Evolutionary conservation across 2,797 vertebrate genomes (phyloP).

Genomic region (Pteronotus mesoamericanus): DNA sequence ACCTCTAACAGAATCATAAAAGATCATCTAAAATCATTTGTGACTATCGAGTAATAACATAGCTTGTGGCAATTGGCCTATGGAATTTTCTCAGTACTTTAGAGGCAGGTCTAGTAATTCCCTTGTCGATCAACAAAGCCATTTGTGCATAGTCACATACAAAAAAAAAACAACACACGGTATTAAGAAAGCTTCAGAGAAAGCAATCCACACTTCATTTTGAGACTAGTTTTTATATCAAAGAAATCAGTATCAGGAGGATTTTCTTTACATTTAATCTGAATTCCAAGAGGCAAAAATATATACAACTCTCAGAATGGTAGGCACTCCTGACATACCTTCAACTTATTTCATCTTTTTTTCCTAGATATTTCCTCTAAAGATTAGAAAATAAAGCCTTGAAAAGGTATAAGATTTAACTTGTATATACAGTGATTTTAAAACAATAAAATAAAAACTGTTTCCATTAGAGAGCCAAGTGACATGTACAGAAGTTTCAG

Average conservation of each 20-base stretch:
- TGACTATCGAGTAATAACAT: neutral
- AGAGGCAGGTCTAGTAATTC: constrained; percentile 28
- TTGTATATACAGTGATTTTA: neutral
- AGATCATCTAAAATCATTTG: neutral
- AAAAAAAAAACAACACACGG: constrained; percentile 30
- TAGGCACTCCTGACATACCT: neutral
- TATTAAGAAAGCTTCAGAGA: constrained; percentile 27
- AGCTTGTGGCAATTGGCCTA: neutral
- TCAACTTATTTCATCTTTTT: neutral
- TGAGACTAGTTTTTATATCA: constrained; percentile 27
- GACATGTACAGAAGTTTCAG: neutral
- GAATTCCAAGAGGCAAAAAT: neutral
- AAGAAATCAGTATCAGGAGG: neutral
- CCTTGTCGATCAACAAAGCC: constrained; percentile 23
- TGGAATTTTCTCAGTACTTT: constrained; percentile 46
- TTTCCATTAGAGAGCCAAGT: neutral
- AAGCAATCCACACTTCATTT: constrained; percentile 6
- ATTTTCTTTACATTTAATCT: constrained; percentile 37
- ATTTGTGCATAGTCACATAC: constrained; percentile 28
- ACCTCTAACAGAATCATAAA: neutral
- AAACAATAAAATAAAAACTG: constrained; percentile 19
- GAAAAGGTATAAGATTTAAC: neutral
- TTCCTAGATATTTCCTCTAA: neutral
- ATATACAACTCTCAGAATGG: neutral
- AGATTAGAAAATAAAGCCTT: neutral